Percentiles rank a stretch among this genome's conserved stretches.
These are phyloP conservation scores for Phrynosoma blainvillii DNA, from an alignment of 2,113 vertebrate species.

Conservation along the genomic window DNA sequence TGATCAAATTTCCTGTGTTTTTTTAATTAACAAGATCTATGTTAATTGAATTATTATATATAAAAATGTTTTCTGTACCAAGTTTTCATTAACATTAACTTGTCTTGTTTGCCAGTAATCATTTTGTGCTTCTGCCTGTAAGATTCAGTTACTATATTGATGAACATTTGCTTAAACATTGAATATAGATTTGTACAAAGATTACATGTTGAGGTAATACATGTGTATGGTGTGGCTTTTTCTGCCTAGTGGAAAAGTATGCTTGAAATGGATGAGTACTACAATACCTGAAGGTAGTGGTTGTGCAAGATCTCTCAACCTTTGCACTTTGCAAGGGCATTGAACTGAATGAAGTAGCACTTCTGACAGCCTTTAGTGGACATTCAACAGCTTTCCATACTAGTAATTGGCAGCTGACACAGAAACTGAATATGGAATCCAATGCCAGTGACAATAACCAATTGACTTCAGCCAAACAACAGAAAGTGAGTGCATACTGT, in stretches of 20 bases:
- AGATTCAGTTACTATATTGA: background rate
- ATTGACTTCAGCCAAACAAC: background rate
- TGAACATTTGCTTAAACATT: background rate
- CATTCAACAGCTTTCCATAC: constrained; percentile 18
- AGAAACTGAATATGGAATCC: constrained; percentile 1
- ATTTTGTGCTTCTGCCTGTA: background rate
- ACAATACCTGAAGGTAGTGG: background rate
- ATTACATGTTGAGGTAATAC: background rate
- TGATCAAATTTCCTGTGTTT: no score
- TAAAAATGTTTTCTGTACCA: background rate
- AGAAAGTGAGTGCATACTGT: background rate
- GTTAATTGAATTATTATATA: background rate
- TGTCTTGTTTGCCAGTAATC: background rate
- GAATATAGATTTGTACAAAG: background rate
- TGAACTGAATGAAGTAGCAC: constrained; percentile 16
- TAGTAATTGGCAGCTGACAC: constrained; percentile 17
- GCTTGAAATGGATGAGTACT: constrained; percentile 11
- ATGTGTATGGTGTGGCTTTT: background rate
- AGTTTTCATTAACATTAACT: background rate
- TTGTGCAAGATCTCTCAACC: constrained; percentile 1
- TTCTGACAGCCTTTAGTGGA: constrained; percentile 14
- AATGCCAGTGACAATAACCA: background rate
- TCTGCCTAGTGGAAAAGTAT: background rate
- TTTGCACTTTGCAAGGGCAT: background rate
- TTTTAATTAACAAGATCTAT: no score